Evolutionary conservation across 2,797 vertebrate species (phyloP).

Genomic region (Pampus argenteus): DNA sequence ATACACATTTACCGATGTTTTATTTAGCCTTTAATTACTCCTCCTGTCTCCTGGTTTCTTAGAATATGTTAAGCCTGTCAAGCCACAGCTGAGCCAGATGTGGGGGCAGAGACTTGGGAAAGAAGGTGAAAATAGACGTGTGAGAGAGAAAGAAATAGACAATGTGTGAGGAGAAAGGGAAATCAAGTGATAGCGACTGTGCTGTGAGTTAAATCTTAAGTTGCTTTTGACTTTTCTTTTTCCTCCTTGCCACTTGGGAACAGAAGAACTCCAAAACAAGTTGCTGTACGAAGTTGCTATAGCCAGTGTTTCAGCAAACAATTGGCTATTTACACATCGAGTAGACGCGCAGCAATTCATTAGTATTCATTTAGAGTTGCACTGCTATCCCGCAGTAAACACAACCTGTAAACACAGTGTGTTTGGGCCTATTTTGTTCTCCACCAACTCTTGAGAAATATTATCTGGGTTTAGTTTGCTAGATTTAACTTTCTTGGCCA

Average conservation of each 20-base stretch:
- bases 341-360: not conserved
- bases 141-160: conserved; percentile 15
- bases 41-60: conserved; percentile 12
- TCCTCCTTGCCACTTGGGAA: not conserved
- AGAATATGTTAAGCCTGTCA: conserved; percentile 33
- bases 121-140: conserved; percentile 34
- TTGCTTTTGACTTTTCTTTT: not conserved
- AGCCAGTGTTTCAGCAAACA: not conserved
- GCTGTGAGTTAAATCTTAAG: conserved; percentile 3
- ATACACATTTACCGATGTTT: conserved; percentile 14
- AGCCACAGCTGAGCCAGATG: conserved; percentile 29
- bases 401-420: not conserved
- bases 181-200: not conserved
- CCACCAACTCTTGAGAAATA: not conserved
- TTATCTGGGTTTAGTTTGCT: no score
- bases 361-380: not conserved
- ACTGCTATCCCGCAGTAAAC: not conserved
- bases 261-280: not conserved
- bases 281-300: not conserved
- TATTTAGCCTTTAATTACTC: conserved; percentile 47
- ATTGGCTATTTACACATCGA: not conserved
- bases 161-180: not conserved
- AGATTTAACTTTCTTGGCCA: no score
- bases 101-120: conserved; percentile 20
- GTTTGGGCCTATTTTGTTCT: not conserved